phyloP scores from a whole-genome alignment of 2,888 invertebrate species.

The Stenodema calcarata region DNA sequence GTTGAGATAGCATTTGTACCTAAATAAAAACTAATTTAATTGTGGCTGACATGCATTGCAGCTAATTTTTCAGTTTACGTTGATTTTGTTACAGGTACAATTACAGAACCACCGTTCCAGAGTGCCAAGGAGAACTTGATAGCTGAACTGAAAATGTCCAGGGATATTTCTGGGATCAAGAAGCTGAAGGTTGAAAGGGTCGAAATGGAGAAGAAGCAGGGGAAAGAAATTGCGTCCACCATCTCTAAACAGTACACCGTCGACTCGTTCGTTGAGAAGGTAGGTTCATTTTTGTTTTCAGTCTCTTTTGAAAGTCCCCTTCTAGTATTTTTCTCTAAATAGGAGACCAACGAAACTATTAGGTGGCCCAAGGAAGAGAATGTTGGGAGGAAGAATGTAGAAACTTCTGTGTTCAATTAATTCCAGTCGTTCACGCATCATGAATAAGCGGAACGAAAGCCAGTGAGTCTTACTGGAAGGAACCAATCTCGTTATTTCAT shows the following conservation, averaged over 20 bases:
- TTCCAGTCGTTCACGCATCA: too few species aligned
- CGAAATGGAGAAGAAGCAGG: constrained; percentile 81
- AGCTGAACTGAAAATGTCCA: constrained; percentile 89
- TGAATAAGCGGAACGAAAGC: too few species aligned
- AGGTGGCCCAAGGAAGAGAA: too few species aligned
- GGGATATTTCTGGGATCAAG: constrained; percentile 91
- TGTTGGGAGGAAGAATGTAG: too few species aligned
- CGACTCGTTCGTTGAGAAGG: constrained; percentile 89
- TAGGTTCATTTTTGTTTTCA: constrained; percentile 60
- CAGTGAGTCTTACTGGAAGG: too few species aligned
- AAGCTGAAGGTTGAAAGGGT: constrained; percentile 90
- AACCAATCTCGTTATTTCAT: too few species aligned
- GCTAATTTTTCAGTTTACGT: background rate
- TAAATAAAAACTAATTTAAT: too few species aligned
- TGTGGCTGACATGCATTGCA: background rate
- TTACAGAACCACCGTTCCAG: constrained; percentile 72
- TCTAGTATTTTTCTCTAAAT: too few species aligned
- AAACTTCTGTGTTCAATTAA: too few species aligned
- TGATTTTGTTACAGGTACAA: constrained; percentile 54
- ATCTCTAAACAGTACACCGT: constrained; percentile 84
- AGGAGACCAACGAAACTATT: too few species aligned
- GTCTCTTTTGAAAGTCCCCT: background rate
- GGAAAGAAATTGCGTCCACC: constrained; percentile 83
- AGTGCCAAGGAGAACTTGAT: constrained; percentile 85
- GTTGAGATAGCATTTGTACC: too few species aligned